Evolutionary conservation across 2,113 vertebrate genomes (phyloP), one percentile per base, ranked within the genome.

Genomic region (Macrotus californicus): DNA sequence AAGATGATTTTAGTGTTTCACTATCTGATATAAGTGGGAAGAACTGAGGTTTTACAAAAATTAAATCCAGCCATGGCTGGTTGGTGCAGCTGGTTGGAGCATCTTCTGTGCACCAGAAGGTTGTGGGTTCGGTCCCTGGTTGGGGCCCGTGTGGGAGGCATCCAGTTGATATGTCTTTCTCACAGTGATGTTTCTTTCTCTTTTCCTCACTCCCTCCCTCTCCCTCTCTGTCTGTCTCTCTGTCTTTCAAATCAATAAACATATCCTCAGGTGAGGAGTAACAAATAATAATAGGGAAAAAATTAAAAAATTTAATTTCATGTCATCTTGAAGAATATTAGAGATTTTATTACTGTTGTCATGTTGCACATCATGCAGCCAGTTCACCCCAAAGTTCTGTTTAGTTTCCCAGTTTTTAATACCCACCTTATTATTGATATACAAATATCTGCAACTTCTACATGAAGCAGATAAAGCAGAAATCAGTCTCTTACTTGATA

Each of bases 321-420:
- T 77, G 36, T 48, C n/a, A 54, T 54, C 39, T 89, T 7, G 48
- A 39, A 39, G 66, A 22, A 21, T 82, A 70, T 73, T 43, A 12
- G 76, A 46, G 4, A 43, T 52, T 82, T 83, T 75, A 56, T 89
- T 94, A 39, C 15, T 86, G 29, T 67, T 12, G 12, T 69, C 29
- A 66, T 80, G 64, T 76, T 92, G 29, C 16, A 19, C 12, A 2
- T 86, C 31, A 15, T 39, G 19, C 16, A 31, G 1, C 34, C 64
- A 41, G 26, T 76, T 81, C 59, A 69, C 43, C 41, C 50, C 48
- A 48, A 19, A 50, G 14, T 66, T 95, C 34, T 79, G 19, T 80
- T 72, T 82, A 50, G 34, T 54, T 90, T 75, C 52, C 84, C 26
- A 75, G 19, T 59, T 89, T 96, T 96, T 73, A 39, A 85, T 93